Conservation (phyloP, 2,113 vertebrate species). For the Pangasianodon hypophthalmus region DNA sequence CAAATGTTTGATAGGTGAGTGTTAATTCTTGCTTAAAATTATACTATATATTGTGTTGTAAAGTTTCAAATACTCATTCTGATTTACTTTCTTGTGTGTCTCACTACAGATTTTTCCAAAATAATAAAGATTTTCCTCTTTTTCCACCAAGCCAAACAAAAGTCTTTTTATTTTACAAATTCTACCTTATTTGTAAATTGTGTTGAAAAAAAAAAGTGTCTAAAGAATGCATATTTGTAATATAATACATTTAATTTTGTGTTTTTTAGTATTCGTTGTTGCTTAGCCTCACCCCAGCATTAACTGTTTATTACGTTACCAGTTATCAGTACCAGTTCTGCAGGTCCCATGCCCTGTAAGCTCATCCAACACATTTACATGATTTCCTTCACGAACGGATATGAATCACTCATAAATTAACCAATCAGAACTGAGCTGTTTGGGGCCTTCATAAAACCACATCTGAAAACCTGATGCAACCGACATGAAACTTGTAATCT, state of each 20-base stretch:
- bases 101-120: background rate
- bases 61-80: background rate
- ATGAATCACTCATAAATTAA: background rate
- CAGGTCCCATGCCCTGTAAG: background rate
- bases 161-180: background rate
- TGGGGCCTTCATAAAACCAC: background rate
- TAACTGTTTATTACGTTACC: background rate
- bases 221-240: background rate
- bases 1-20: background rate
- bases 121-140: background rate
- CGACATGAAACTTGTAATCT: background rate
- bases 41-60: background rate
- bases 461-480: background rate
- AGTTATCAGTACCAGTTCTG: slow-evolving; percentile 6
- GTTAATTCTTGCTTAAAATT: background rate
- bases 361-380: background rate
- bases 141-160: background rate
- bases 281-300: background rate
- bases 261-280: background rate
- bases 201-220: background rate
- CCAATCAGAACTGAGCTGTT: background rate
- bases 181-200: background rate
- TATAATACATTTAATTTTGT: background rate
- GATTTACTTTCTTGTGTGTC: background rate
- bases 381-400: background rate